Base-by-base conservation (phyloP, 1,140 invertebrate genomes). In the Paraescarpia echinospica region DNA sequence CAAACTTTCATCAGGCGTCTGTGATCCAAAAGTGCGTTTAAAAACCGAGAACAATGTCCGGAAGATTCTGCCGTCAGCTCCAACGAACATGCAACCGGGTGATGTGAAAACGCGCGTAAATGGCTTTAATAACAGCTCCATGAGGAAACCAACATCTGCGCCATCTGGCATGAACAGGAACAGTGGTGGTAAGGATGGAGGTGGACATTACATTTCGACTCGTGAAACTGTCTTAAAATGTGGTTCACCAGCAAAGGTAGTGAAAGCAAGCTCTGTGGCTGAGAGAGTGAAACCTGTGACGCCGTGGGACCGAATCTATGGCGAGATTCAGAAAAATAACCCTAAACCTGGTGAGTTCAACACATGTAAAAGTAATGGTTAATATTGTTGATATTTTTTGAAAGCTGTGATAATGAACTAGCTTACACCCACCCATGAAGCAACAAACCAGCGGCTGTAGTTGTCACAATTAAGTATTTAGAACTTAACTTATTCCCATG, bases 261-360 rank as follows among this genome's bases (percentile, higher is more conserved):
- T 77, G 59, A 77, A 77, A 31, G 59, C 59, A 77, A 77, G 59
- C 59, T 31, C 59, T 27, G 59, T 77, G 59, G 27, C 59, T 2
- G 59, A 77, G 2, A 77, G 59, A 31, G 89, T 33, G 27, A 35
- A 90, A 90, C 34, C 89, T 18, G 18, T 5, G 33, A 90, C 14
- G 9, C 89, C 89, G 4, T 90, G 89, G 89, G 89, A 90, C 33
- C 33, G 33, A 31, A 90, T 90, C 4, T 90, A 90, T 22, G 89
- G 89, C 18, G 89, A 90, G n/a, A 90, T 90, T n/a, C 33, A 90
- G 89, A 34, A 90, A 22, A 34, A 90, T 34, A 90, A 90, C 35
- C 89, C 33, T 18, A 90, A 90, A n/a, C 33, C 33, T 31, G 89
- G 89, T 90, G n/a, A 22, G 35, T 27, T 14, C 2, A 77, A 77